phyloP scores from a whole-genome alignment of 1,140 invertebrate genomes.

The Eupristina koningsbergeri region DNA sequence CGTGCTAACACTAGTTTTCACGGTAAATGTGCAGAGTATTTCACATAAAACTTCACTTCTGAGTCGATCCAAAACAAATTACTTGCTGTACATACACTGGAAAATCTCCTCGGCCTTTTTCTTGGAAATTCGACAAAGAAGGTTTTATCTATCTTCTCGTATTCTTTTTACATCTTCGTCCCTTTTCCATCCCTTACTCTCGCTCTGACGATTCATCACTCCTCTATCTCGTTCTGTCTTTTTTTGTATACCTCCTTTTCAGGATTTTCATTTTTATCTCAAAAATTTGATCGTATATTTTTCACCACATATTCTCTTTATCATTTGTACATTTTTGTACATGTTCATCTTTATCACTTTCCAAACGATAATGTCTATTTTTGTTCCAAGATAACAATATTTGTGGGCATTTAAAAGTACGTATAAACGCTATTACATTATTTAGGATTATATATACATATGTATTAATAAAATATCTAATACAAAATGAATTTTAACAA shows the following conservation, averaged over 20 bases:
- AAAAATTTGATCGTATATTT: too few species aligned
- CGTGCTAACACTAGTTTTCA: neutral
- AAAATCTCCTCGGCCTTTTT: slow-evolving; percentile 5
- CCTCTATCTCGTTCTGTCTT: neutral
- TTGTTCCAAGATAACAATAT: too few species aligned
- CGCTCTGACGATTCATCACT: neutral
- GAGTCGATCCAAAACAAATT: slow-evolving; percentile 26
- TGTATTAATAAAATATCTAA: too few species aligned
- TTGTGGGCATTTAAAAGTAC: too few species aligned
- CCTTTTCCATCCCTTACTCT: neutral
- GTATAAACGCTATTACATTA: too few species aligned
- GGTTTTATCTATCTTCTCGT: slow-evolving; percentile 10
- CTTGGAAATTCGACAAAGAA: slow-evolving; percentile 9
- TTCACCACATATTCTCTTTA: too few species aligned
- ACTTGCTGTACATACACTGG: slow-evolving; percentile 15
- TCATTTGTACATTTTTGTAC: too few species aligned
- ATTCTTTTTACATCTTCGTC: neutral
- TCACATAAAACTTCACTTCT: neutral
- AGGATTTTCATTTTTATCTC: too few species aligned
- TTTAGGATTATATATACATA: too few species aligned
- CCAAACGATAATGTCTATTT: too few species aligned
- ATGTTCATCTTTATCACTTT: neutral
- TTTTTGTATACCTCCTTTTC: too few species aligned
- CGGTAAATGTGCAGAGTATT: neutral
- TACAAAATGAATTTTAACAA: too few species aligned